These are phyloP conservation scores for Drosophila pruinosa DNA, from an alignment of 1,140 invertebrate genomes.

Conservation along the genomic window DNA sequence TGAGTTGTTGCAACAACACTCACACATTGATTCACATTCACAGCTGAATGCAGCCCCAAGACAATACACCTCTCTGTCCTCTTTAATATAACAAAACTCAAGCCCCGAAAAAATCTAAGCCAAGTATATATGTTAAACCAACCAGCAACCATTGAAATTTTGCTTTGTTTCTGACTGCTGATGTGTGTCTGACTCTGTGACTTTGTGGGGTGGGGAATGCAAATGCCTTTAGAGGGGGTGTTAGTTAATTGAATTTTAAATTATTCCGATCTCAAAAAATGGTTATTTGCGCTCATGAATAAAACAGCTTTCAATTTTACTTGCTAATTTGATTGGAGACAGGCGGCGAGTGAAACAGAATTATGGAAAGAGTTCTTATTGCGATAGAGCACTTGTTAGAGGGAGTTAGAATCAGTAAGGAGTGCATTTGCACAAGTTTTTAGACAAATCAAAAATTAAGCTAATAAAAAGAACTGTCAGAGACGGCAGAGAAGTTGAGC, in stretches of 20 bases:
- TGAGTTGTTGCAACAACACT: slow-evolving; percentile 12
- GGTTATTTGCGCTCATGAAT: slow-evolving; percentile 74
- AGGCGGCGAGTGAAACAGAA: slow-evolving; percentile 2
- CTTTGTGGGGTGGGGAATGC: slow-evolving; percentile 5
- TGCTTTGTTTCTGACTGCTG: slow-evolving; percentile 26
- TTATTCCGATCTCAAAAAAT: slow-evolving; percentile 62
- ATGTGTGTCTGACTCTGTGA: slow-evolving; percentile 6
- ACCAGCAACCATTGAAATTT: too few relatives aligned
- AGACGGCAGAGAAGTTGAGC: slow-evolving; percentile 25
- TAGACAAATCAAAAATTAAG: slow-evolving; percentile 49
- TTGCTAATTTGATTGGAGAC: slow-evolving; percentile 73
- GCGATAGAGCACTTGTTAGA: not conserved
- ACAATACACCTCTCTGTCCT: not conserved
- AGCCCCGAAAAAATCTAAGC: slow-evolving; percentile 16
- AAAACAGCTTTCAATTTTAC: slow-evolving; percentile 78
- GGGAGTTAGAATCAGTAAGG: not conserved
- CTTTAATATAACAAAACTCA: not conserved
- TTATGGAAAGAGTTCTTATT: not conserved
- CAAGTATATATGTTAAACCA: too few relatives aligned
- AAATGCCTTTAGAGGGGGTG: slow-evolving; percentile 20
- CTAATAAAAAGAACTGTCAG: slow-evolving; percentile 50
- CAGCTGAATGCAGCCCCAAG: slow-evolving; percentile 1
- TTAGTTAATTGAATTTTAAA: slow-evolving; percentile 79
- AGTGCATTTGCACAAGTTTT: slow-evolving; percentile 38
- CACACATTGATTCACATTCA: slow-evolving; percentile 16